These are phyloP conservation scores for Styela clava DNA, from an alignment of 23 tunicate genomes.

Conservation along the genomic window DNA sequence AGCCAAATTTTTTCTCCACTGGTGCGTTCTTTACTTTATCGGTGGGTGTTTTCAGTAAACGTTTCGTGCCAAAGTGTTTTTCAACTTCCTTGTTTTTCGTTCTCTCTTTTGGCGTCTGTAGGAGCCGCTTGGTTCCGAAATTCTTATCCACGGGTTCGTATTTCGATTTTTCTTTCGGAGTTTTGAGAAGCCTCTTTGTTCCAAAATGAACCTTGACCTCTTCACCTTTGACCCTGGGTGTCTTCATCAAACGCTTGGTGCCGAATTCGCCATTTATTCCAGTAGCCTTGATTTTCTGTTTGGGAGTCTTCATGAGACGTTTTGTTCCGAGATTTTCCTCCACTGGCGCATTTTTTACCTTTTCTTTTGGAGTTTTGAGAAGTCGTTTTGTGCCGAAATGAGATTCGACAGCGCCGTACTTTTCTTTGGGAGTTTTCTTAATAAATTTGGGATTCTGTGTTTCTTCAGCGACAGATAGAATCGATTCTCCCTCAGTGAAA, in stretches of 20 bases:
- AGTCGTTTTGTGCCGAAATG: constrained; percentile 56
- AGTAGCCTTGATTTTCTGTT: not conserved
- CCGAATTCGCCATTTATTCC: constrained; percentile 19
- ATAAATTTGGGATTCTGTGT: not conserved
- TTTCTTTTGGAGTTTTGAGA: constrained; percentile 54
- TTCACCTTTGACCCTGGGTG: constrained; percentile 21
- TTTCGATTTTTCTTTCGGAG: constrained; percentile 43
- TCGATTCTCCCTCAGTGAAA: constrained; percentile 34
- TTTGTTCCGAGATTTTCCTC: constrained; percentile 43
- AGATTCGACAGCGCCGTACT: constrained; percentile 38
- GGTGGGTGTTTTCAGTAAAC: constrained; percentile 7
- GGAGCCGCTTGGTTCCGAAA: constrained; percentile 48
- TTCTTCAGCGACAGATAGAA: constrained; percentile 40
- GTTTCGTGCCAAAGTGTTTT: constrained; percentile 45
- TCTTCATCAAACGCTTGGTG: constrained; percentile 25
- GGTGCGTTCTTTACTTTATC: constrained; percentile 5
- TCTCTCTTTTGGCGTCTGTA: constrained; percentile 48
- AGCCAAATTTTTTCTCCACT: constrained; percentile 42
- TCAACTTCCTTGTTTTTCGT: constrained; percentile 27
- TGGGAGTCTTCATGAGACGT: constrained; percentile 12
- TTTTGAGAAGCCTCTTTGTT: constrained; percentile 51
- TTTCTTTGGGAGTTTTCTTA: constrained; percentile 4
- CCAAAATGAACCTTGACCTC: constrained; percentile 49
- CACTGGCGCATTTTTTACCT: constrained; percentile 26
- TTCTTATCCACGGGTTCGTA: constrained; percentile 35